Evolutionary conservation across 1,140 invertebrate species (phyloP), one percentile per base, ranked within the genome.

Genomic region (Plodia interpunctella): DNA sequence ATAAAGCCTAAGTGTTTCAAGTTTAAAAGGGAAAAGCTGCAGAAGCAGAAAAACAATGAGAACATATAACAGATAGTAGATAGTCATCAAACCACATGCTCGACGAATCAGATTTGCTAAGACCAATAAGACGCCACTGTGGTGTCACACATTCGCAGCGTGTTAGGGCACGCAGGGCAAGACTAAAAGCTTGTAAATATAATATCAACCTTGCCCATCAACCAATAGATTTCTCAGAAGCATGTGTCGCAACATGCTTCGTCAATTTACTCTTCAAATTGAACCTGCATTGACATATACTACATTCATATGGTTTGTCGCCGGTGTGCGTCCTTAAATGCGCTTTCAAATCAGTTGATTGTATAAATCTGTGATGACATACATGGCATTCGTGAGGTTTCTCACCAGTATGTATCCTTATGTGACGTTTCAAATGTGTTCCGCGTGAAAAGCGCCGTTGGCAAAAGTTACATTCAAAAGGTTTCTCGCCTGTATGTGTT

Each of bases 381-480:
- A 51, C 20, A 6, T 18, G 18, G 20, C 49, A 51, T 20, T 51
- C 49, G 20, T 51, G 20, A 20, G 49, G 67, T 50, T 60, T 63
- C 30, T 60, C 55, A 11, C 67, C 67, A 5, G 55, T 62, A 49
- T 70, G 67, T 15, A 49, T 60, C 25, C 52, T 51, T 51, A 9
- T 20, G 17, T 51, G 49, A 17, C 18, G 9, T 51, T 5, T 20
- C 49, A 51, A 51, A 51, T 20, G 18, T 20, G 18, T 5, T 51
- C 20, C 20, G 20, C 20, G 3, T 10, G 18, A 9, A 20, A 18
- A 51, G n/a, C 49, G n/a, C 6, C 20, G 20, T 13, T 51, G 49
- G 20, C 49, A 51, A 10, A 92, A 83, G 56, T 91, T 92, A 76
- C 94, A 95, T 8, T 91, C 90, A 61, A 92, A 94, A 0, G 92